Evolutionary conservation across 2,888 invertebrate genomes (phyloP).

Genomic region (Lydus trimaculatus): DNA sequence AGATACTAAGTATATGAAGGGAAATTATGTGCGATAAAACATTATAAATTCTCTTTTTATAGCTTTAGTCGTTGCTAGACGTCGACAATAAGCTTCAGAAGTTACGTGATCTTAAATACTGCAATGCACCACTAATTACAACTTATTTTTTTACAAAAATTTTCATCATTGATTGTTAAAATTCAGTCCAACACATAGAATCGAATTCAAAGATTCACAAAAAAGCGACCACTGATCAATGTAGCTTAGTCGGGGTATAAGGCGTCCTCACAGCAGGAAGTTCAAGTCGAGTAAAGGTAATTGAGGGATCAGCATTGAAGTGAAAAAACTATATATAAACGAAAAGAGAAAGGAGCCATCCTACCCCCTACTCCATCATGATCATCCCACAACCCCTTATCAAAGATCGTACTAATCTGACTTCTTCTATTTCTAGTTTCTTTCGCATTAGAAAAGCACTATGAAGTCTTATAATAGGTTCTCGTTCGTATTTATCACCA

Average conservation of each 20-base stretch:
- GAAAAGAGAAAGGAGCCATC: slow-evolving; percentile 3
- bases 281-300: slow-evolving; percentile 46
- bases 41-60: neutral
- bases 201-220: slow-evolving; percentile 44
- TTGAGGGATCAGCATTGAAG: slow-evolving; percentile 32
- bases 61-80: neutral
- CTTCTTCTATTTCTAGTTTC: slow-evolving; percentile 56
- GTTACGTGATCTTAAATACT: neutral
- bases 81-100: neutral
- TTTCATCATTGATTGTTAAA: slow-evolving; percentile 7
- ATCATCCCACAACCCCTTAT: slow-evolving; percentile 42
- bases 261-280: slow-evolving; percentile 39
- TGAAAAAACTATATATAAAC: slow-evolving; percentile 32
- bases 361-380: neutral
- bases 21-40: neutral
- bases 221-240: slow-evolving; percentile 45
- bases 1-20: neutral
- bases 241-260: slow-evolving; percentile 46
- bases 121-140: slow-evolving; percentile 7
- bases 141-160: neutral
- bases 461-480: slow-evolving; percentile 55
- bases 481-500: slow-evolving; percentile 52
- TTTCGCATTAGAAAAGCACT: slow-evolving; percentile 52
- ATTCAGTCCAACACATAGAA: slow-evolving; percentile 23
- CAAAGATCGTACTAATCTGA: slow-evolving; percentile 56